These are phyloP conservation scores for Ciconia maguari DNA, from an alignment of 2,113 vertebrate genomes.

Conservation along the genomic window DNA sequence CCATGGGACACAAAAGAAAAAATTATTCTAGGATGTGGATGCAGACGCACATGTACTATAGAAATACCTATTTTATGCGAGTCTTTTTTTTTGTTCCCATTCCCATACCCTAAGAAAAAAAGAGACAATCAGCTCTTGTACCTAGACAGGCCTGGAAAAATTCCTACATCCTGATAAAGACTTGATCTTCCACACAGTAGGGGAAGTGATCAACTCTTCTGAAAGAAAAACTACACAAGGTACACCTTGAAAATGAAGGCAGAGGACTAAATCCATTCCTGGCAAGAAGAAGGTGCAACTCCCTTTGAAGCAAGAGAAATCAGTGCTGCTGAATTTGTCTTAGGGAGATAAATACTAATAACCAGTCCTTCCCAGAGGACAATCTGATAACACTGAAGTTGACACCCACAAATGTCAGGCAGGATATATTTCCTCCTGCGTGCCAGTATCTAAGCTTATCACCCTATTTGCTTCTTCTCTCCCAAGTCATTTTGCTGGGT, in stretches of 20 bases:
- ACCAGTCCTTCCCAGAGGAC: slow-evolving; percentile 50
- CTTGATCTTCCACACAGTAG: neutral
- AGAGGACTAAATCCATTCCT: slow-evolving; percentile 19
- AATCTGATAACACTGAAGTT: slow-evolving; percentile 46
- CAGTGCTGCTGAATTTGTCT: neutral
- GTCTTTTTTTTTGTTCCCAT: neutral
- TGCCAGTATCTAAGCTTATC: slow-evolving; percentile 33
- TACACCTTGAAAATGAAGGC: slow-evolving; percentile 33
- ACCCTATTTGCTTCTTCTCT: slow-evolving; percentile 39
- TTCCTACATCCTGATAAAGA: neutral
- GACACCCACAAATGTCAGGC: slow-evolving; percentile 18
- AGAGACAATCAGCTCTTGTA: neutral
- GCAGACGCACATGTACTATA: neutral
- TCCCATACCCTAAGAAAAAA: neutral
- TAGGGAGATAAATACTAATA: slow-evolving; percentile 57
- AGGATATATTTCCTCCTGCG: slow-evolving; percentile 19
- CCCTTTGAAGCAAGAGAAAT: slow-evolving; percentile 40
- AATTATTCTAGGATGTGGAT: neutral
- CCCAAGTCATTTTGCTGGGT: slow-evolving; percentile 52
- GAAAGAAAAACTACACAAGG: neutral
- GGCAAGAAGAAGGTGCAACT: slow-evolving; percentile 23
- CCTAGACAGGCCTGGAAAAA: neutral
- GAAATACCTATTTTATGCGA: neutral
- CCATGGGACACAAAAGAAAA: neutral
- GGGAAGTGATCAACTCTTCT: neutral